These are phyloP conservation scores for Craniophora ligustri DNA, from an alignment of 2,888 invertebrate genomes.

Conservation along the genomic window DNA sequence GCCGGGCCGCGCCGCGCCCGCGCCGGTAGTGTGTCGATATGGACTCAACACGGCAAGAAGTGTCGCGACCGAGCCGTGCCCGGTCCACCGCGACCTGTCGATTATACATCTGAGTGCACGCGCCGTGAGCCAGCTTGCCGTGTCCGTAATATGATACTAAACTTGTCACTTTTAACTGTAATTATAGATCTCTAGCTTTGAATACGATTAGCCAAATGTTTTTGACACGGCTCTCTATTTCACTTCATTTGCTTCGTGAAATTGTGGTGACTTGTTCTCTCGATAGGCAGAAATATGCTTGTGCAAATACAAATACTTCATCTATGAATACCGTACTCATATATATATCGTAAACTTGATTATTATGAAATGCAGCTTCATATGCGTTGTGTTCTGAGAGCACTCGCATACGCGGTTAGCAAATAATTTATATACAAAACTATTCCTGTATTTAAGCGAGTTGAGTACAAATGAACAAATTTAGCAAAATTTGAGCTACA, in stretches of 20 bases:
- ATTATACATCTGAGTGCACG: conserved; percentile 78
- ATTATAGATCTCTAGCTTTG: conserved; percentile 47
- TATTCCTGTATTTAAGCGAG: conserved; percentile 39
- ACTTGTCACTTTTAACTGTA: conserved; percentile 69
- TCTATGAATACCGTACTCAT: conserved; percentile 1
- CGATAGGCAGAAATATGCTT: neutral
- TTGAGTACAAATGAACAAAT: conserved; percentile 56
- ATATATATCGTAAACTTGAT: conserved; percentile 1
- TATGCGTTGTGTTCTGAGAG: conserved; percentile 1
- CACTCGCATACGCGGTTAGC: neutral
- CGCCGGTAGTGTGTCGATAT: conserved; percentile 32
- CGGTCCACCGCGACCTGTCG: conserved; percentile 74
- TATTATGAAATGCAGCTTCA: neutral
- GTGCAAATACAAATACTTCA: neutral
- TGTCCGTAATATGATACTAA: conserved; percentile 76
- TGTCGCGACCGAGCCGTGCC: conserved; percentile 66
- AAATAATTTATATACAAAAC: conserved; percentile 37
- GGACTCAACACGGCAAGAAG: conserved; percentile 41
- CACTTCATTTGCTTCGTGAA: conserved; percentile 22
- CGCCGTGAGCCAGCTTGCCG: conserved; percentile 74
- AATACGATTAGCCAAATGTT: conserved; percentile 49
- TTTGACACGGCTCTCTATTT: conserved; percentile 33
- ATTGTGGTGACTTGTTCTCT: conserved; percentile 12
- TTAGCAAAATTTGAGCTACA: conserved; percentile 68
- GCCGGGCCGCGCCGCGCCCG: neutral